phyloP scores from a whole-genome alignment of 2,888 invertebrate genomes.

The Eurytoma californica region DNA sequence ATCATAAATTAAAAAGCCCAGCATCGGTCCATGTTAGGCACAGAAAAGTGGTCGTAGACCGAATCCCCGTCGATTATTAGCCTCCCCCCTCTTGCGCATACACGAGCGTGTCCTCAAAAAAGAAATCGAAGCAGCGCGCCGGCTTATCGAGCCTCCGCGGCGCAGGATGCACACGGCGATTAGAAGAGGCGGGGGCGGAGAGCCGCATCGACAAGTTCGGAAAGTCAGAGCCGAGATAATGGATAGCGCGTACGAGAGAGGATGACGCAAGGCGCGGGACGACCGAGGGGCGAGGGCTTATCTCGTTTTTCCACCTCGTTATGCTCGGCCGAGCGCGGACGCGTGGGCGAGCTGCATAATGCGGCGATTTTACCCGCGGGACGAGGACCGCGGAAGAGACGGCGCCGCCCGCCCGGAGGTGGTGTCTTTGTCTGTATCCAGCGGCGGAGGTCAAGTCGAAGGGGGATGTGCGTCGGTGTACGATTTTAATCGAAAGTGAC shows the following conservation, averaged over 20 bases:
- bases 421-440: constrained; percentile 10
- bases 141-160: constrained; percentile 1
- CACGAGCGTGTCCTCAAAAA: not conserved
- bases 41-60: constrained; percentile 16
- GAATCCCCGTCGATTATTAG: constrained; percentile 9
- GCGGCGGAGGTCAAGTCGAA: not conserved
- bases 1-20: not conserved
- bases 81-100: not conserved
- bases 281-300: constrained; percentile 31
- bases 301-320: constrained; percentile 50
- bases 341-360: constrained; percentile 29
- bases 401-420: constrained; percentile 28
- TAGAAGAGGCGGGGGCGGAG: not conserved
- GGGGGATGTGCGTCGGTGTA: not conserved
- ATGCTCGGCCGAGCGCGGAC: not conserved
- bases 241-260: not conserved
- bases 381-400: constrained; percentile 35
- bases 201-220: not conserved
- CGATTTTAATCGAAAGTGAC: constrained; percentile 42
- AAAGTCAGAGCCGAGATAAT: constrained; percentile 10
- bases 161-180: not conserved
- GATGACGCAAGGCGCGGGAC: constrained; percentile 35
- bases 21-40: constrained; percentile 47
- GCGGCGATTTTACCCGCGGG: constrained; percentile 5
- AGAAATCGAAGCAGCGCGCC: not conserved